A percentile compares a stretch with the other conserved stretches of the same genome.
Conservation (phyloP, 2,113 vertebrate genomes). For the Onychostruthus taczanowskii region DNA sequence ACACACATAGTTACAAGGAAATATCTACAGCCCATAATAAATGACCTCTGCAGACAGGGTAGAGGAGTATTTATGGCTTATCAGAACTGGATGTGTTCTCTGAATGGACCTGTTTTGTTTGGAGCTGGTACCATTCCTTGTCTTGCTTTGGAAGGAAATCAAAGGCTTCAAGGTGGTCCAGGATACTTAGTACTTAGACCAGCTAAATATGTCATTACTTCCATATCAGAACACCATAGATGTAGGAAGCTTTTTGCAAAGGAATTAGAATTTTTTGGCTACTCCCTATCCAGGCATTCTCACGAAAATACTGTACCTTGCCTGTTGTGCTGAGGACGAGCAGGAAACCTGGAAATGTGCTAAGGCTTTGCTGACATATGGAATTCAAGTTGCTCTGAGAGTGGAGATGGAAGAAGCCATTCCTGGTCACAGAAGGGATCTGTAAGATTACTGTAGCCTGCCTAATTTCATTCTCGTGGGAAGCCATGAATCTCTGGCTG, state of each 20-base stretch:
- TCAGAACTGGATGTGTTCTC: not conserved
- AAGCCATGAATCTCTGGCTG: not conserved
- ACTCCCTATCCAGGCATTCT: not conserved
- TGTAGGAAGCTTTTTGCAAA: not conserved
- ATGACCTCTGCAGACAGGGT: not conserved
- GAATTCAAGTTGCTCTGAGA: not conserved
- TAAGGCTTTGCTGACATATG: not conserved
- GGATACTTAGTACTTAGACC: not conserved
- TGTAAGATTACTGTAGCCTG: not conserved
- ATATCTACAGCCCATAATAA: not conserved
- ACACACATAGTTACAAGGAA: not conserved
- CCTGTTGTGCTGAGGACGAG: not conserved
- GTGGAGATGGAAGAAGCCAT: not conserved
- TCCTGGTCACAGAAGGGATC: not conserved
- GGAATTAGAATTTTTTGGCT: not conserved
- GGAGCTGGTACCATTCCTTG: accelerated
- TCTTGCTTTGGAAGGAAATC: not conserved
- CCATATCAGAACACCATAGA: not conserved
- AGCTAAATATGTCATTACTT: not conserved
- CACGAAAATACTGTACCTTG: not conserved
- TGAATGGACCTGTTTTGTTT: not conserved
- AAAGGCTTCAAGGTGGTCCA: not conserved
- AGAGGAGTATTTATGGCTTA: not conserved
- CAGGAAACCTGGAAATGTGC: not conserved
- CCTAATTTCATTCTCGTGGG: not conserved